Base-by-base conservation (phyloP, 2,888 invertebrate genomes). In the Cataglyphis albicans region DNA sequence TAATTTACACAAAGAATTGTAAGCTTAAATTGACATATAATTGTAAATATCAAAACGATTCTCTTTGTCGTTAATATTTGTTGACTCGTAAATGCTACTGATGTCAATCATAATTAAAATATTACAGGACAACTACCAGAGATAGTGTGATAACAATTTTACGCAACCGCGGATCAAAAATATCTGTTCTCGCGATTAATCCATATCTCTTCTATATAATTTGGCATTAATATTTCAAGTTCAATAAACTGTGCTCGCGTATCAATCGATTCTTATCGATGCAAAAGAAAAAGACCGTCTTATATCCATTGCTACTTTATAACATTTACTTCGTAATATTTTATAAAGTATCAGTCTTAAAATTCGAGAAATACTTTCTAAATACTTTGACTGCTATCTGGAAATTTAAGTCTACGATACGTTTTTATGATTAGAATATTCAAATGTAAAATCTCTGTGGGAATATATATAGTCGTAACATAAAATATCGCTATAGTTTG, bases 41-140 rank as follows among this genome's bases (percentile, higher is more conserved):
- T 41, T n/a, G 29, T n/a, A 61, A 21, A 9, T 32, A 9, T 74
- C 15, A 9, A 35, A 74, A 32, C 0, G 4, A 57, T n/a, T 1
- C 7, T 12, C 10, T 44, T 74, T 18, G n/a, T 44, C 32, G 12
- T 52, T 3, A n/a, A 18, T 0, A 57, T 72, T 35, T 25, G n/a
- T 63, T 35, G 7, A 32, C n/a, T 48, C 21, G 29, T 41, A 38
- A 61, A 3, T 44, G 35, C 21, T 7, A 44, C 9, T 74, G 1
- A 63, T 61, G 4, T 63, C 48, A 74, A 35, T 74, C 18, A 9
- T 32, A 15, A 63, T 32, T 61, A 9, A 9, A 74, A 74, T 48
- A 15, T 61, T 15, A 15, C 21, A 21, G 3, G 3, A 57, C 59
- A 10, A 15, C 32, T 18, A 32, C 10, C 15, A 61, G 15, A 44